These are phyloP conservation scores for Torymus auratus DNA, from an alignment of 2,888 invertebrate species.

Conservation along the genomic window DNA sequence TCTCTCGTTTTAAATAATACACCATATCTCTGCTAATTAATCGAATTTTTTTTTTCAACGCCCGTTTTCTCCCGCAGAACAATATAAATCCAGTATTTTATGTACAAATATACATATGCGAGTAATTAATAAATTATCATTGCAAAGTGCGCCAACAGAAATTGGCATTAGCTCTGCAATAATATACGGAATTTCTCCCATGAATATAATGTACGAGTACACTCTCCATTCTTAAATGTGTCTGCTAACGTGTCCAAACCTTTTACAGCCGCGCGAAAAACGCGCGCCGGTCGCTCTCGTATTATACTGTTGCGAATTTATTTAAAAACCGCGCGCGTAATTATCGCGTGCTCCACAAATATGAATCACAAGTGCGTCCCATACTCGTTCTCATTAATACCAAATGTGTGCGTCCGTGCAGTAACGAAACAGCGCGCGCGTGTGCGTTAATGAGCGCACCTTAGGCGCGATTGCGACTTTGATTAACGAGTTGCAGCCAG, in stretches of 20 bases:
- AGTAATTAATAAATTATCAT: conserved; percentile 50
- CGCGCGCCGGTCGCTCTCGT: background rate
- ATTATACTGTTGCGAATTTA: conserved; percentile 49
- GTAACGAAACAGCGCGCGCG: conserved; percentile 22
- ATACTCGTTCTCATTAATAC: conserved; percentile 34
- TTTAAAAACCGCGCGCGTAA: conserved; percentile 34
- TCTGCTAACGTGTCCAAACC: background rate
- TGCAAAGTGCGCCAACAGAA: conserved; percentile 37
- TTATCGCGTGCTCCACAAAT: conserved; percentile 56
- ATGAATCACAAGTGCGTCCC: conserved; percentile 52
- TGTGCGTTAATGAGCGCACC: conserved; percentile 42
- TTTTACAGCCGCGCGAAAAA: conserved; percentile 24
- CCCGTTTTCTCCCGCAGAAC: background rate
- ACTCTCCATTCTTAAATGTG: background rate
- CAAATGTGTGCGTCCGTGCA: background rate
- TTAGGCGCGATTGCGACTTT: conserved; percentile 60
- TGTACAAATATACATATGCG: background rate
- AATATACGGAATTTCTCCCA: conserved; percentile 33
- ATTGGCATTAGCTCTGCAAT: conserved; percentile 15
- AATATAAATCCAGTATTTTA: conserved; percentile 6
- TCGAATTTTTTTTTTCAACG: too few relatives aligned
- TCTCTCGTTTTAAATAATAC: too few relatives aligned
- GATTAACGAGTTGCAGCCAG: conserved; percentile 59
- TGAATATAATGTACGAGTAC: too few relatives aligned
- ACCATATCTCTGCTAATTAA: too few relatives aligned